Evolutionary conservation across 2,113 vertebrate species (phyloP), one percentile per base, ranked within the genome.

Genomic region (Seriola rivoliana): DNA sequence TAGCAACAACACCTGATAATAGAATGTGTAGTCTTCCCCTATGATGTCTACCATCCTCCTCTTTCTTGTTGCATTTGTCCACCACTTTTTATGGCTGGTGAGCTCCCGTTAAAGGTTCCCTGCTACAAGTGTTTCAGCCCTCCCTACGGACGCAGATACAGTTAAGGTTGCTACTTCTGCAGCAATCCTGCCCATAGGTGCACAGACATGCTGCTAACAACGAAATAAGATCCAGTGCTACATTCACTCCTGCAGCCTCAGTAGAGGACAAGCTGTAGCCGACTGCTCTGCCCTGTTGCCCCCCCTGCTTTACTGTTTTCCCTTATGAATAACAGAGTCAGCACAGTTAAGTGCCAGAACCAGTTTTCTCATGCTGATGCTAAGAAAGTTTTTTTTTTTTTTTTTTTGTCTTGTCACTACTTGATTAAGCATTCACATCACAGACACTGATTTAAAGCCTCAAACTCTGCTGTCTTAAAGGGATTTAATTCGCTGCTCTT

Each of bases 401-500:
- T 36, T 44, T 71, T 40, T 36, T 62, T 57, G 19, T 64, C 29
- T 42, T 23, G 21, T 63, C 32, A 34, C 66, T 60, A 71, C 29
- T 29, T 29, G 70, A 78, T 78, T 75, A 72, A 57, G 48, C n/a
- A 25, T 68, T 76, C 17, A 2, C 46, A 38, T 59, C 59, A 57
- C 48, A 76, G 52, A 52, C 40, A 48, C 12, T 55, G 48, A 75
- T 66, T 86, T 54, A 74, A 74, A 78, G 50, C 71, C 29, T 46
- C 40, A 69, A n/a, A 25, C 76, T 29, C 21, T 36, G 23, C 71
- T 65, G 42, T 75, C 29, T 85, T 77, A 80, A 82, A 50, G 23
- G 21, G 82, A 78, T 75, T 91, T 83, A 44, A 76, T 86, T 70
- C 52, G 58, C 44, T 48, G 62, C 66, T 19, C 42, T 69, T 75